Evolutionary conservation across 1,140 invertebrate genomes (phyloP).

Genomic region (Drosophila mojavensis): DNA sequence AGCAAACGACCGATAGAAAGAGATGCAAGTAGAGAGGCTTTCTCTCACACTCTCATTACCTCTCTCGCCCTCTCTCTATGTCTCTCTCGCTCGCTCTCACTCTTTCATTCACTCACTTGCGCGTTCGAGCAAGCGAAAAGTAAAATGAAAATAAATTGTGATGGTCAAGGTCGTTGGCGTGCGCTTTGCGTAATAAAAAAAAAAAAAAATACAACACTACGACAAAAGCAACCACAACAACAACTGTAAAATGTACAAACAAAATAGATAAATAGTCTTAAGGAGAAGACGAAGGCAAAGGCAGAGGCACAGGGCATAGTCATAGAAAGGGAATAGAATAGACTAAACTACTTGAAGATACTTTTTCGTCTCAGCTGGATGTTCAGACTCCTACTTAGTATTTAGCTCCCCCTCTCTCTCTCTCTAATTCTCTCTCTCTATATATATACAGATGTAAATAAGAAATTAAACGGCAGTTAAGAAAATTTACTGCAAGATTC

Average conservation of each 20-base stretch:
- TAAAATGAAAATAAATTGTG: conserved; percentile 83
- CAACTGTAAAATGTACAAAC: conserved; percentile 54
- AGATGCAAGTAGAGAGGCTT: neutral
- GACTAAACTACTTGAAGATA: too few relatives aligned
- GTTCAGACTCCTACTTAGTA: too few relatives aligned
- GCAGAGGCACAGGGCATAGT: neutral
- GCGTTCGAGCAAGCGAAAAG: conserved; percentile 53
- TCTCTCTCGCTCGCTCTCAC: neutral
- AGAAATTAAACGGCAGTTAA: too few relatives aligned
- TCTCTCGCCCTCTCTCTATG: neutral
- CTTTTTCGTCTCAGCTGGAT: too few relatives aligned
- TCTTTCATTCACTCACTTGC: neutral
- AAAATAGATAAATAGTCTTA: conserved; percentile 63
- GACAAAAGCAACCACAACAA: conserved; percentile 22
- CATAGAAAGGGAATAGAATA: neutral
- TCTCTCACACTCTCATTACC: neutral
- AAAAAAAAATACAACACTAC: conserved; percentile 20
- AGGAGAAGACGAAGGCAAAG: neutral
- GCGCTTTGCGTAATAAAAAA: conserved; percentile 68
- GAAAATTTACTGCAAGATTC: too few relatives aligned
- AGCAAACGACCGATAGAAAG: conserved; percentile 5
- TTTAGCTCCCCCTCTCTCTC: too few relatives aligned
- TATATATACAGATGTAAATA: too few relatives aligned
- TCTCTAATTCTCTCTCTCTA: too few relatives aligned
- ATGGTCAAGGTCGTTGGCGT: conserved; percentile 82